Base-by-base conservation (phyloP, 2,888 invertebrate species). In the Dinocampus coccinellae region DNA sequence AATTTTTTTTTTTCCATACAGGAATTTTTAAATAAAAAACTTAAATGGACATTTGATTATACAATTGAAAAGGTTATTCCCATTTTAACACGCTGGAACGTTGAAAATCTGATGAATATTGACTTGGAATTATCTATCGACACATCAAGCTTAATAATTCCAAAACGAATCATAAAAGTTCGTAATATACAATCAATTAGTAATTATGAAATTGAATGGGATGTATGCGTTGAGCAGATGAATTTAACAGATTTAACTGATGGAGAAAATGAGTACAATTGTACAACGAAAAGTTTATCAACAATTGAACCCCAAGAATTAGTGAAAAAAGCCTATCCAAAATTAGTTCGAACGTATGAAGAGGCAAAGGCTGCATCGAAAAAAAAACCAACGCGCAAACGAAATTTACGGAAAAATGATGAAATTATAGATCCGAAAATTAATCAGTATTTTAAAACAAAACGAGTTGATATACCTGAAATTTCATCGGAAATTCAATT, bases 21-120 rank as follows among this genome's bases (percentile, higher is more conserved):
- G 93, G 91, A 91, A 86, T 90, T 94, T 76, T 91, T 94, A 87
- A 89, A 89, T 0, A 89, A 88, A 71, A 91, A 92, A 79, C 84
- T 95, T 65, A 90, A 91, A 76, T 96, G 96, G 96, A 90, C 92
- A 2, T 92, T 93, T 81, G 89, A 92, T 34, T 95, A 95, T 83
- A 90, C 93, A 47, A 92, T 95, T 75, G 92, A 93, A 80, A 95
- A 95, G 85, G 92, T 94, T 77, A 88, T 95, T 70, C 94, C 95
- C 0, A 83, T 96, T 55, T 84, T 93, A 24, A 94, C 94, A 0
- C 90, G 95, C 77, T 95, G 94, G 94, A 94, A 94, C 81, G 86
- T 93, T 29, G 84, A 90, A 74, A 89, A 91, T 87, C 79, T 86
- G 9, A 79, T 80, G 24, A 57, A 74, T 36, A 76, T 85, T 36